Percentiles rank a stretch among this genome's conserved stretches.
Conservation (phyloP, 2,113 vertebrate genomes). For the Mormyrus iriodes region DNA sequence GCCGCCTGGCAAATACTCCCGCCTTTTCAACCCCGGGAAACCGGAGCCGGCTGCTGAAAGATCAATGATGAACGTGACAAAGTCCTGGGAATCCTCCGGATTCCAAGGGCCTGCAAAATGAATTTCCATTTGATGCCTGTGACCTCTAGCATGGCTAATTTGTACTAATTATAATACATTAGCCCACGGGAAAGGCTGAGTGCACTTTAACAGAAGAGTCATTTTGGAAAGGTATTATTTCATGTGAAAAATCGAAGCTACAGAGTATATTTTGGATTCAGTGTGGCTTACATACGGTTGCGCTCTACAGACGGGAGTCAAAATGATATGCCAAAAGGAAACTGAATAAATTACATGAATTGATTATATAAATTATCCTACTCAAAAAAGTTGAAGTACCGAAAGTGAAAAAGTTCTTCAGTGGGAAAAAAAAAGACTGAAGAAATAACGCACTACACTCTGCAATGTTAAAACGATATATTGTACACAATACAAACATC, state of each 20-base stretch:
- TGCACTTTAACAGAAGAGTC: not conserved
- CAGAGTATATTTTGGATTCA: not conserved
- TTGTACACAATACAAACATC: not conserved
- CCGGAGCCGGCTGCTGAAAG: not conserved
- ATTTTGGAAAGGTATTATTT: conserved; percentile 1
- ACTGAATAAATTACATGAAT: not conserved
- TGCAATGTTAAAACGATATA: not conserved
- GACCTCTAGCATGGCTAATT: not conserved
- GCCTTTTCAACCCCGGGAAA: not conserved
- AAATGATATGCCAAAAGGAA: not conserved
- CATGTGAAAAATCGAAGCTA: not conserved
- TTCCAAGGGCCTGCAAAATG: conserved; percentile 5
- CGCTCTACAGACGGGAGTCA: not conserved
- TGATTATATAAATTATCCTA: not conserved
- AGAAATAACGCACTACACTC: not conserved
- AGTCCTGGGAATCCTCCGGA: not conserved
- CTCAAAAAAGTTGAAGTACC: not conserved
- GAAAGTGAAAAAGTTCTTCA: not conserved
- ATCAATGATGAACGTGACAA: conserved; percentile 13
- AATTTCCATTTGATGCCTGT: not conserved
- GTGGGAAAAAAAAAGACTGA: not conserved
- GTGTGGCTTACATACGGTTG: not conserved
- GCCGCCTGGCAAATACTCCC: not conserved
- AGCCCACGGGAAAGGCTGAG: not conserved
- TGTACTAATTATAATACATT: conserved; percentile 1